Conservation (phyloP, 2,888 invertebrate species). For the Drosophila mimetica region DNA sequence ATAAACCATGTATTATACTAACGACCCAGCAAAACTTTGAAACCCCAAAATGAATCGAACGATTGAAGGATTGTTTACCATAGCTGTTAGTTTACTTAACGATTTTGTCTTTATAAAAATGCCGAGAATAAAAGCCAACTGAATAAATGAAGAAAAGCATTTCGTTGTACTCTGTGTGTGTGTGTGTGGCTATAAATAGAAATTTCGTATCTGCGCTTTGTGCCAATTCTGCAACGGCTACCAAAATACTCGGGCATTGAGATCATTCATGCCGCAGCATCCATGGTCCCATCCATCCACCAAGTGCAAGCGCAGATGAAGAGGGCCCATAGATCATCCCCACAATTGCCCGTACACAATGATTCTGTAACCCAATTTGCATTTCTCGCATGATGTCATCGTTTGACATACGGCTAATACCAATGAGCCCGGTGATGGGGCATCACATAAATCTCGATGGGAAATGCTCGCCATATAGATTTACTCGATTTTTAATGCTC, state of each 20-base stretch:
- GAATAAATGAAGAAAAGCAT: conserved; percentile 50
- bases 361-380: conserved; percentile 57
- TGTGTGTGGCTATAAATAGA: conserved; percentile 57
- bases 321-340: conserved; percentile 20
- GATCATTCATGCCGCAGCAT: conserved; percentile 51
- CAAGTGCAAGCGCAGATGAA: conserved; percentile 62
- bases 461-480: conserved; percentile 31
- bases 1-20: conserved; percentile 73
- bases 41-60: conserved; percentile 40
- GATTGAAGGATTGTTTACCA: conserved; percentile 42
- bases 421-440: conserved; percentile 14
- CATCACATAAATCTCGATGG: conserved; percentile 25
- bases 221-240: conserved; percentile 38
- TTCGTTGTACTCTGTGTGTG: conserved; percentile 46
- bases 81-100: conserved; percentile 62
- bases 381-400: conserved; percentile 55
- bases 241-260: conserved; percentile 68
- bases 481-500: conserved; percentile 44
- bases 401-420: conserved; percentile 25
- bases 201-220: conserved; percentile 41
- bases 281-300: conserved; percentile 34
- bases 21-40: conserved; percentile 62
- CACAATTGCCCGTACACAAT: conserved; percentile 57
- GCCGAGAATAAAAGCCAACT: conserved; percentile 66
- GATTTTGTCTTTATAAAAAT: conserved; percentile 56